Percentiles rank a stretch among this genome's conserved stretches.
Evolutionary conservation across 2,888 invertebrate species (phyloP).

Genomic region (Byasa hedistus): DNA sequence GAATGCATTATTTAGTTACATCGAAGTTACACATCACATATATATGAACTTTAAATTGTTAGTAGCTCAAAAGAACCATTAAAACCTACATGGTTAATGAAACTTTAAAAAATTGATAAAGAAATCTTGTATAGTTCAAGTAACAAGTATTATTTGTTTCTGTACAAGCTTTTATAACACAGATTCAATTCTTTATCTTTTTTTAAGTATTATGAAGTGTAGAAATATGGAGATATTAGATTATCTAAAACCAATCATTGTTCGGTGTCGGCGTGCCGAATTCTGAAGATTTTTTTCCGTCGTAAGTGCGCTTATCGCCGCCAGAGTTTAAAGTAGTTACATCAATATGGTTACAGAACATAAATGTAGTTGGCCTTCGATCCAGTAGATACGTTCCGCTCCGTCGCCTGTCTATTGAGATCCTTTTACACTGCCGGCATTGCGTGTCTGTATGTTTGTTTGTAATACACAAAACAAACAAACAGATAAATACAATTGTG

Average conservation of each 20-base stretch:
- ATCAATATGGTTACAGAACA: constrained; percentile 20
- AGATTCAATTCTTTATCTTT: too few species aligned
- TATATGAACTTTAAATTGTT: too few species aligned
- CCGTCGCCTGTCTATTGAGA: constrained; percentile 34
- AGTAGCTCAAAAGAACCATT: too few species aligned
- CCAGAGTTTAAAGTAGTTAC: constrained; percentile 17
- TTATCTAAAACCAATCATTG: constrained; percentile 2
- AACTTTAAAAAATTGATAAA: too few species aligned
- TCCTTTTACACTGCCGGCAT: constrained; percentile 37
- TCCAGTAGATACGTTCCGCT: constrained; percentile 42
- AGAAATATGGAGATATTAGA: neutral
- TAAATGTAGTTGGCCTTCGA: constrained; percentile 43
- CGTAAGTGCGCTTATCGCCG: neutral
- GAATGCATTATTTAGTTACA: too few species aligned
- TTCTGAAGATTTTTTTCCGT: neutral
- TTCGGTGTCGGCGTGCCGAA: neutral
- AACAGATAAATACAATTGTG: too few species aligned
- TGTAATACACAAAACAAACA: neutral
- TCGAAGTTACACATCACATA: too few species aligned
- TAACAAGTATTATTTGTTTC: too few species aligned
- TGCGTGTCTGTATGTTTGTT: constrained; percentile 22
- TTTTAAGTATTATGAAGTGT: too few species aligned
- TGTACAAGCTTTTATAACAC: too few species aligned
- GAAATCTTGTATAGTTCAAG: too few species aligned
- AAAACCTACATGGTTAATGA: too few species aligned